Evolutionary conservation across 2,888 invertebrate species (phyloP).

Genomic region (Bellardia pandia): DNA sequence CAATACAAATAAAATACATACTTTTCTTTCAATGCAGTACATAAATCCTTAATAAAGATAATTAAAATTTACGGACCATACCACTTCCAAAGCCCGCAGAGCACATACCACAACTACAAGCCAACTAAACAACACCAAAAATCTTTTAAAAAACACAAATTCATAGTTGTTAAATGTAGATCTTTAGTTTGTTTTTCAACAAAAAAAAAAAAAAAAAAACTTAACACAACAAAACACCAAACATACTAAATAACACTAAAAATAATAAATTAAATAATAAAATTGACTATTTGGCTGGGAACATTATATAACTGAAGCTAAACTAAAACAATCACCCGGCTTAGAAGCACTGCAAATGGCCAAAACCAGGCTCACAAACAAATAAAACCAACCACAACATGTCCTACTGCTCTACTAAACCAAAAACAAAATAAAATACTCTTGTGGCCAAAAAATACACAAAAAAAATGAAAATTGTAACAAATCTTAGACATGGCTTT

Average conservation of each 20-base stretch:
- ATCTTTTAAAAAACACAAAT: not conserved
- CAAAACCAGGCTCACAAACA: constrained; percentile 4
- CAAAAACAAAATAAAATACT: not conserved
- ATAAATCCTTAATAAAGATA: constrained; percentile 67
- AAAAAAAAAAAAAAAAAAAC: not conserved
- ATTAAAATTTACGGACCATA: constrained; percentile 63
- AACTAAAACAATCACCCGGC: constrained; percentile 35
- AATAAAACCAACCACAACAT: constrained; percentile 5
- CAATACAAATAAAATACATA: constrained; percentile 2
- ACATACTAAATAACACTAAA: constrained; percentile 53
- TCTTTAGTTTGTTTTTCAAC: not conserved
- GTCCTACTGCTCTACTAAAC: constrained; percentile 56
- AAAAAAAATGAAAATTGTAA: constrained; percentile 51
- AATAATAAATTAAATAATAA: constrained; percentile 67
- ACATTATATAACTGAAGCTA: constrained; percentile 57
- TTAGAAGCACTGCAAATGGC: constrained; percentile 40
- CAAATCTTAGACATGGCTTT: constrained; percentile 46
- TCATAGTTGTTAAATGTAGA: not conserved
- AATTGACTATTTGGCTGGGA: constrained; percentile 54
- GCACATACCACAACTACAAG: too few relatives aligned
- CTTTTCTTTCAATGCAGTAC: constrained; percentile 45
- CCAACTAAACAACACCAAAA: not conserved
- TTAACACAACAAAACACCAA: constrained; percentile 4
- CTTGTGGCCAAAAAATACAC: constrained; percentile 11
- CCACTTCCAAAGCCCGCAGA: constrained; percentile 16